These are phyloP conservation scores for Brienomyrus brachyistius DNA, from an alignment of 2,113 vertebrate species.

Conservation along the genomic window DNA sequence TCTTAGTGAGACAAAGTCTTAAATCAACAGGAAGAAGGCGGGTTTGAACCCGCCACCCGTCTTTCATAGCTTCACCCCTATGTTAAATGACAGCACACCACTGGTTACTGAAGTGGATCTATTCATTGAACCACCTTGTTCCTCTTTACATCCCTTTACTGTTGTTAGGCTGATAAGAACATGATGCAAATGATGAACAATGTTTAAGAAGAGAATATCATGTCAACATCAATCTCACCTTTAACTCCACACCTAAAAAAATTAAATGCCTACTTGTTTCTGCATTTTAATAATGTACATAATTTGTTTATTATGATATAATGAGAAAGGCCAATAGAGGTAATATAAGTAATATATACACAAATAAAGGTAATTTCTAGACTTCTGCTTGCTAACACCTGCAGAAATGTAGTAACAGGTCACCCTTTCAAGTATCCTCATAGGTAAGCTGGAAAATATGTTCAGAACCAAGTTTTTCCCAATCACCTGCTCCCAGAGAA, in stretches of 20 bases:
- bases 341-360: neutral
- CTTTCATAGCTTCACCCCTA: neutral
- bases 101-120: neutral
- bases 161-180: neutral
- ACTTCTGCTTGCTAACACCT: neutral
- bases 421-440: neutral
- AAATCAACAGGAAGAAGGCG: constrained; percentile 43
- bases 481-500: too few relatives aligned
- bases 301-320: neutral
- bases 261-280: too few relatives aligned
- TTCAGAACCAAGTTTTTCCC: too few relatives aligned
- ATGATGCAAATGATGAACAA: neutral
- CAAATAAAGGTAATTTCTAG: neutral
- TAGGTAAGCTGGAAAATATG: too few relatives aligned
- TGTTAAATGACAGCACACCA: neutral
- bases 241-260: neutral
- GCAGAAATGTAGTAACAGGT: neutral
- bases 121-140: neutral
- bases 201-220: neutral
- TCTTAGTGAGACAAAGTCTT: constrained; percentile 27
- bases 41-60: constrained; percentile 33
- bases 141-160: neutral
- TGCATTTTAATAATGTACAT: neutral
- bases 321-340: neutral
- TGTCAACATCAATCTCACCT: neutral